Evolutionary conservation across 92 coral and sea anemone genomes (phyloP).

Genomic region (Zoanthus gigantus): DNA sequence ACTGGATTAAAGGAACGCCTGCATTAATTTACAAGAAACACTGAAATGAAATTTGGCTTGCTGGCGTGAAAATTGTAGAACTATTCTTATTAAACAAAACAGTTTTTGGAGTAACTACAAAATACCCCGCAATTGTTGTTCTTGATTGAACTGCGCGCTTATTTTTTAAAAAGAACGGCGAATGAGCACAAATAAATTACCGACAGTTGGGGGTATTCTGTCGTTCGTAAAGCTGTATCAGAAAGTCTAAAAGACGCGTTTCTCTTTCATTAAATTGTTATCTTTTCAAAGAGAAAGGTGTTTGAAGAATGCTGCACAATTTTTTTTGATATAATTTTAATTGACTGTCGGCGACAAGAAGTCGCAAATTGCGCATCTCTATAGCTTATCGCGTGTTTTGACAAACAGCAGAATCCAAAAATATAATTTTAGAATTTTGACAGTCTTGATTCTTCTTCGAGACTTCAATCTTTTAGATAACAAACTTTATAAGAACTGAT

Average conservation of each 20-base stretch:
- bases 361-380: neutral
- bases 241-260: neutral
- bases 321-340: conserved; percentile 1
- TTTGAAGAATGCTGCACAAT: neutral
- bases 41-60: neutral
- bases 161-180: no score
- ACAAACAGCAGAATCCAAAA: neutral
- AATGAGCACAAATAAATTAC: no score
- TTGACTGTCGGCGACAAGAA: conserved; percentile 16
- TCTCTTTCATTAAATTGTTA: neutral
- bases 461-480: no score
- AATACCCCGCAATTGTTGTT: no score
- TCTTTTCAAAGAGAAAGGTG: neutral
- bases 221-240: no score
- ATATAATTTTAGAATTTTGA: neutral
- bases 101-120: neutral
- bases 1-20: neutral
- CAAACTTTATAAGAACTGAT: no score
- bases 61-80: neutral
- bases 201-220: no score
- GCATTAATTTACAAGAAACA: neutral
- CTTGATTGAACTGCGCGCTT: no score
- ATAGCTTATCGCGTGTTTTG: neutral
- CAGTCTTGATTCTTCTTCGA: neutral
- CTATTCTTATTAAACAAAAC: neutral